These are phyloP conservation scores for Helogale parvula DNA, from an alignment of 2,113 vertebrate species.

Conservation along the genomic window DNA sequence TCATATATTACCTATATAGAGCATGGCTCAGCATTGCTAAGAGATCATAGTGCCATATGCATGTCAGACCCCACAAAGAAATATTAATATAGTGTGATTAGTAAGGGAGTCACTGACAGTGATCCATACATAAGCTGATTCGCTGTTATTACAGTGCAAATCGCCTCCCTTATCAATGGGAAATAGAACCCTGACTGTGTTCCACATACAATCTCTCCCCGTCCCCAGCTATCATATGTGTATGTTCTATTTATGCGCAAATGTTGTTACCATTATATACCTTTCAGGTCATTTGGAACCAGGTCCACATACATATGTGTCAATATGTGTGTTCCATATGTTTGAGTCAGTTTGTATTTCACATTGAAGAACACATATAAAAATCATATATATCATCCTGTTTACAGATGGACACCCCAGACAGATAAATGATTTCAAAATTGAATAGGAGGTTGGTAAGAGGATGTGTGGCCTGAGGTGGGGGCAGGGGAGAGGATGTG, in stretches of 20 bases:
- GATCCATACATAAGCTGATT: neutral
- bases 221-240: neutral
- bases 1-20: neutral
- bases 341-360: too few species aligned
- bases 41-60: neutral
- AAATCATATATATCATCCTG: neutral
- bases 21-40: neutral
- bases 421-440: neutral
- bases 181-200: neutral
- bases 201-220: neutral
- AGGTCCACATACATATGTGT: neutral
- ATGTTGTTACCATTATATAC: neutral
- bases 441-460: neutral
- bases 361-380: neutral
- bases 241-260: neutral
- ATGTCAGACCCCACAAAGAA: neutral
- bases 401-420: neutral
- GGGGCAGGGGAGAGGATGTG: neutral
- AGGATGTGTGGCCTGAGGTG: neutral
- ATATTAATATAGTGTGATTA: neutral
- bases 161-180: neutral
- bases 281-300: neutral
- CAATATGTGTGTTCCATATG: neutral
- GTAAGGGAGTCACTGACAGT: neutral
- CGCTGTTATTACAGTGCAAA: neutral